Percentiles rank a stretch among this genome's conserved stretches.
These are phyloP conservation scores for Umimayanthus chanpuru DNA, from an alignment of 92 coral and sea anemone genomes.

Conservation along the genomic window DNA sequence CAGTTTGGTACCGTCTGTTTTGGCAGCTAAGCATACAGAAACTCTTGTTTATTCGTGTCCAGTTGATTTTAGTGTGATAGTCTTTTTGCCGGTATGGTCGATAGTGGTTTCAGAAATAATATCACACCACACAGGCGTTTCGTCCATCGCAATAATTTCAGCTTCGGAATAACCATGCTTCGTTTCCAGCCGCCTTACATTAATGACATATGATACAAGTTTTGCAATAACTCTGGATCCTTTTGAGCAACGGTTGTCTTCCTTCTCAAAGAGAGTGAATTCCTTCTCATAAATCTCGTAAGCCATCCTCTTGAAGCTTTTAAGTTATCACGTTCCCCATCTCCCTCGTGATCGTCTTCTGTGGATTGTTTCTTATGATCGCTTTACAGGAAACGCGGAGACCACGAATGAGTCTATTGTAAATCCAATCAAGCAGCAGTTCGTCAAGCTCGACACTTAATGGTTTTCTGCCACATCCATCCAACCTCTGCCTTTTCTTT, in stretches of 20 bases:
- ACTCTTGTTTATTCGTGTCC: constrained; percentile 62
- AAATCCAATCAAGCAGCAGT: constrained; percentile 5
- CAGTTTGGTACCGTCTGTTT: constrained; percentile 67
- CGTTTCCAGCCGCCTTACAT: constrained; percentile 56
- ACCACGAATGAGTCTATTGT: constrained; percentile 13
- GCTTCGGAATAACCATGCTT: constrained; percentile 55
- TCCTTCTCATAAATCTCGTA: constrained; percentile 58
- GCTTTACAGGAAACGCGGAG: constrained; percentile 62
- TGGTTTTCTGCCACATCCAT: constrained; percentile 35
- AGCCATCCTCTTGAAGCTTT: constrained; percentile 77
- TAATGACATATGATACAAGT: constrained; percentile 61
- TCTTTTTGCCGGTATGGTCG: constrained; percentile 53
- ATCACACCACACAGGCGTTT: constrained; percentile 68
- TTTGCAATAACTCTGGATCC: constrained; percentile 69
- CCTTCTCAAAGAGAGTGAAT: constrained; percentile 65
- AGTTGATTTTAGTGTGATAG: constrained; percentile 51
- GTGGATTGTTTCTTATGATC: constrained; percentile 48
- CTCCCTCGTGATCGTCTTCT: neutral
- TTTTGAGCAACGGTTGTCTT: constrained; percentile 66
- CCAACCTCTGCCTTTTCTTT: constrained; percentile 23
- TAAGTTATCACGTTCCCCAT: constrained; percentile 40
- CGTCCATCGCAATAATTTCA: constrained; percentile 66
- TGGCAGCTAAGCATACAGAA: constrained; percentile 65
- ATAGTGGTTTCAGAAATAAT: constrained; percentile 61
- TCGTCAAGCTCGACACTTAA: constrained; percentile 5